Conservation (phyloP, 2,113 vertebrate genomes). For the Sturnus vulgaris region DNA sequence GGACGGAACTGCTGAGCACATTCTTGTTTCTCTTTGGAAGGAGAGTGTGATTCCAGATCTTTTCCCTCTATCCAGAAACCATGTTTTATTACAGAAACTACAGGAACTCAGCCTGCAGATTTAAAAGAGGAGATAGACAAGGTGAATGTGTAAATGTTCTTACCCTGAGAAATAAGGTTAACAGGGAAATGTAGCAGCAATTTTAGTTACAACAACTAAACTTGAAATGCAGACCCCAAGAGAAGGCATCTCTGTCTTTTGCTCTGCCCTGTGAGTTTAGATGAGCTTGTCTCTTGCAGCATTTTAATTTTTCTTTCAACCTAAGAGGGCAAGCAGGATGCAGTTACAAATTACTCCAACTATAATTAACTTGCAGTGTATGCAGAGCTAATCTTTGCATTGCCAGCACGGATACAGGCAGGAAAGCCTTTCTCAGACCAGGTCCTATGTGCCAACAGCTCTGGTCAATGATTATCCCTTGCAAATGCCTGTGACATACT, state of each 20-base stretch:
- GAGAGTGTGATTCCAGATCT: background rate
- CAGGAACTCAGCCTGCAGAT: background rate
- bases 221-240: background rate
- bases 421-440: background rate
- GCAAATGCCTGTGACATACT: slow-evolving; percentile 15
- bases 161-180: background rate
- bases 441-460: background rate
- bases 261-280: background rate
- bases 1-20: background rate
- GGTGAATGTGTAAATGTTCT: background rate
- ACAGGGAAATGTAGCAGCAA: background rate
- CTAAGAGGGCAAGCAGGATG: background rate
- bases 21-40: background rate
- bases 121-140: background rate
- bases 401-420: background rate
- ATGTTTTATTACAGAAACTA: background rate
- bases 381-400: background rate
- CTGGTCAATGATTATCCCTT: slow-evolving; percentile 50
- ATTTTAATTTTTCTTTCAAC: background rate
- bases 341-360: background rate
- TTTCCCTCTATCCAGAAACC: background rate
- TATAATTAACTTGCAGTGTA: background rate
- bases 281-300: background rate
- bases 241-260: background rate
- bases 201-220: background rate